phyloP scores from a whole-genome alignment of 2,113 vertebrate species.

The Typhlomys cinereus region DNA sequence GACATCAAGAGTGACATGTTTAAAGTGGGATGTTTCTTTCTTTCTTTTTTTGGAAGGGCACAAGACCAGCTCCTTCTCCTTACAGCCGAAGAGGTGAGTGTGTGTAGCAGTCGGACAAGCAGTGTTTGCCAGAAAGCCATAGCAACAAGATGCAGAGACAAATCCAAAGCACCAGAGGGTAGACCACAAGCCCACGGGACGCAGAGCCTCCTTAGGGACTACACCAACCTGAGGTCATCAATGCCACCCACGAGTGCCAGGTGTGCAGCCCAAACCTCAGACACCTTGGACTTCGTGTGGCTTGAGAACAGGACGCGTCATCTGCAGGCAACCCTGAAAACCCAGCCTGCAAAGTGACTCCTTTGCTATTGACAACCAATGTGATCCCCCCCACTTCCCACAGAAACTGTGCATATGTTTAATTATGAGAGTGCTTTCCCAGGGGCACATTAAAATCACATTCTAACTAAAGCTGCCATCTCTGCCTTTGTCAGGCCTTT shows the following conservation, averaged over 20 bases:
- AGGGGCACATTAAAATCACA: constrained; percentile 77
- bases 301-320: constrained; percentile 54
- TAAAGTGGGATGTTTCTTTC: background rate
- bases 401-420: constrained; percentile 73
- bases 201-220: background rate
- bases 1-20: constrained; percentile 8
- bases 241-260: constrained; percentile 56
- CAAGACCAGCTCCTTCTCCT: background rate
- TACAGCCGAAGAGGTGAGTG: background rate
- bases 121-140: constrained; percentile 45
- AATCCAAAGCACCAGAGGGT: background rate
- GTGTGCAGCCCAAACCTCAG: constrained; percentile 55
- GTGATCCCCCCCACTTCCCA: constrained; percentile 25
- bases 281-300: constrained; percentile 55
- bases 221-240: constrained; percentile 57
- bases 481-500: constrained; percentile 57
- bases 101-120: background rate
- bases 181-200: background rate
- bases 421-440: constrained; percentile 78
- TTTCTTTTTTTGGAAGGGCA: background rate
- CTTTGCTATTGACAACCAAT: constrained; percentile 80
- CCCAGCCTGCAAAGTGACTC: constrained; percentile 69
- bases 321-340: constrained; percentile 53
- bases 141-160: constrained; percentile 26
- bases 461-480: constrained; percentile 73